Base-by-base conservation (phyloP, 2,888 invertebrate species). In the Synanthedon andrenaeformis region DNA sequence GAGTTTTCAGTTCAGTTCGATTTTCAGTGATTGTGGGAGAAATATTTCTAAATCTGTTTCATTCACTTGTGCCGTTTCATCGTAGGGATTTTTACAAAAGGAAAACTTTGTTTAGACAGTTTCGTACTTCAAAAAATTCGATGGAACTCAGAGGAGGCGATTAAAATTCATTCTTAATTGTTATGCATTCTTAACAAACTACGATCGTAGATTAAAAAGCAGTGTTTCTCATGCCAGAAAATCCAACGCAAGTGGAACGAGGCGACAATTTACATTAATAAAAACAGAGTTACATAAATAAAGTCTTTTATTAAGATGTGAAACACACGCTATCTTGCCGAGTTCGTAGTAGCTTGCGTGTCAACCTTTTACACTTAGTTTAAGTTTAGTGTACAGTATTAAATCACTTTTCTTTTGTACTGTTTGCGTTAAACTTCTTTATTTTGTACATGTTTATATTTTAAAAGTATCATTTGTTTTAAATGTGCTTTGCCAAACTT, bases 261-360 rank as follows among this genome's bases (percentile, higher is more conserved):
- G 12, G 52, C n/a, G 45, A 45, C 58, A 62, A 62, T 62, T 62
- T 64, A 61, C 57, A 60, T 58, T 54, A 60, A 60, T 60, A 64
- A 63, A 66, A 62, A 65, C 60, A 54, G 59, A 57, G 59, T 57
- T 59, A 59, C 53, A 53, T 53, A 55, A 54, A 54, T 51, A 50
- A 54, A 49, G 54, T 23, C 49, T 41, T 51, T 49, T 54, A 54
- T 60, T 57, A 35, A 51, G 42, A 51, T 52, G 14, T 19, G 48
- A 35, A 52, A 54, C 55, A 13, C 55, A 55, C 55, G 61, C 59
- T 62, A 55, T 56, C 55, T 58, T 53, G 59, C 61, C 54, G 58
- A 8, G 35, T 10, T 35, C 35, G 35, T 35, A 64, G 58, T 58
- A 59, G 57, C 57, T 59, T 54, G 58, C 53, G 55, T 57, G 58